A percentile compares a stretch with the other conserved stretches of the same genome.
Conservation (phyloP, 2,113 vertebrate species). For the Paratilapia polleni region DNA sequence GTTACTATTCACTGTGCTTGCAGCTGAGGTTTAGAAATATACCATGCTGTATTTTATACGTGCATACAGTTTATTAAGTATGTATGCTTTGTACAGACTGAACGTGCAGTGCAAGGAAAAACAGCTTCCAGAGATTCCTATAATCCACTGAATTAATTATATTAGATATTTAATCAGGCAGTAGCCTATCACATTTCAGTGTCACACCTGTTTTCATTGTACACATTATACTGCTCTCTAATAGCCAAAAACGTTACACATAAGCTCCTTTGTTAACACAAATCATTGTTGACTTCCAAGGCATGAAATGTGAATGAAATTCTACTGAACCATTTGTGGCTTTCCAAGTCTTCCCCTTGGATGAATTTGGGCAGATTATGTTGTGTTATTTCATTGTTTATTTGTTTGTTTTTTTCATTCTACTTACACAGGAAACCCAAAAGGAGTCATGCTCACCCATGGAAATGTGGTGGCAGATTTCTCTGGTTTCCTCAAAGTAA, state of each 20-base stretch:
- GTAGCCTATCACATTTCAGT: too few species aligned
- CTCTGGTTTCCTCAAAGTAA: constrained; percentile 97
- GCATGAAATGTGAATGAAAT: not conserved
- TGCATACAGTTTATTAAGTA: not conserved
- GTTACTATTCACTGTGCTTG: not conserved
- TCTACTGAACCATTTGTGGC: not conserved
- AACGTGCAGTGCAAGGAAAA: too few species aligned
- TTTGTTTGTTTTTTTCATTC: not conserved
- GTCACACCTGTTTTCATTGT: not conserved
- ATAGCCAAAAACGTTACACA: not conserved
- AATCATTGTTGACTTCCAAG: not conserved
- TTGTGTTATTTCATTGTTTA: not conserved
- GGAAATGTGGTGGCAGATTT: constrained; percentile 98
- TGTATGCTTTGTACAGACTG: not conserved
- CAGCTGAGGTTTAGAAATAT: not conserved
- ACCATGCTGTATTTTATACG: not conserved
- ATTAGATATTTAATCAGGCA: too few species aligned
- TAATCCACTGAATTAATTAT: too few species aligned
- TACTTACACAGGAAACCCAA: constrained; percentile 89
- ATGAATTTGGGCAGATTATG: not conserved
- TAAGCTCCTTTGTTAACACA: not conserved
- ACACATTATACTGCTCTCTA: not conserved
- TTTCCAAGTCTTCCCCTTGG: not conserved
- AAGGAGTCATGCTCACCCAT: constrained; percentile 97
- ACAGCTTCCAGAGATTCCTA: too few species aligned